Percentiles rank a stretch among this genome's conserved stretches.
phyloP scores from a whole-genome alignment of 2,888 invertebrate genomes.

The Temnothorax rugatulus region DNA sequence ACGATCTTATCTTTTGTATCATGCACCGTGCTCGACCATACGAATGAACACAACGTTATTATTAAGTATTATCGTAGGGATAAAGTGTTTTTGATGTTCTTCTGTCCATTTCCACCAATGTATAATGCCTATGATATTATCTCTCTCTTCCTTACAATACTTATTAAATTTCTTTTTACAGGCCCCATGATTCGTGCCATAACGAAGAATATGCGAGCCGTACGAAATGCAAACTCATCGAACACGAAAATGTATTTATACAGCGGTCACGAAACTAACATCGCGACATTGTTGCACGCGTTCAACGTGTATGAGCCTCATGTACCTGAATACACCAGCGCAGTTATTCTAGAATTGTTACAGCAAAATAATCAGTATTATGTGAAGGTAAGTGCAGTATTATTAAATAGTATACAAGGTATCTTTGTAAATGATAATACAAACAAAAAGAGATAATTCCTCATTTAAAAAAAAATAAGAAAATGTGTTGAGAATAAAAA shows the following conservation, averaged over 20 bases:
- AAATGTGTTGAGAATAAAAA: neutral
- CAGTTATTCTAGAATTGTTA: slow-evolving; percentile 88
- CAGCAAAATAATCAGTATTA: slow-evolving; percentile 81
- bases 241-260: slow-evolving; percentile 87
- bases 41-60: too few species aligned
- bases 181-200: slow-evolving; percentile 87
- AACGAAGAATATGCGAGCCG: slow-evolving; percentile 86
- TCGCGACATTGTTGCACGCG: slow-evolving; percentile 88
- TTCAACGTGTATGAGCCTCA: slow-evolving; percentile 88
- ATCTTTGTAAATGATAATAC: neutral
- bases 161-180: slow-evolving; percentile 78
- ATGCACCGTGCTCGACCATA: too few species aligned
- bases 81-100: too few species aligned
- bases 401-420: neutral
- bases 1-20: too few species aligned
- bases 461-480: neutral
- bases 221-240: slow-evolving; percentile 73
- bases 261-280: slow-evolving; percentile 90
- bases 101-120: too few species aligned
- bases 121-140: neutral
- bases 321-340: slow-evolving; percentile 88
- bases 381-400: slow-evolving; percentile 85
- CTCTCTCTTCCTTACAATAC: neutral
- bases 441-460: neutral
- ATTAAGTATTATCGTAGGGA: too few species aligned